These are phyloP conservation scores for Serilophus lunatus DNA, from an alignment of 2,113 vertebrate species.

Conservation along the genomic window DNA sequence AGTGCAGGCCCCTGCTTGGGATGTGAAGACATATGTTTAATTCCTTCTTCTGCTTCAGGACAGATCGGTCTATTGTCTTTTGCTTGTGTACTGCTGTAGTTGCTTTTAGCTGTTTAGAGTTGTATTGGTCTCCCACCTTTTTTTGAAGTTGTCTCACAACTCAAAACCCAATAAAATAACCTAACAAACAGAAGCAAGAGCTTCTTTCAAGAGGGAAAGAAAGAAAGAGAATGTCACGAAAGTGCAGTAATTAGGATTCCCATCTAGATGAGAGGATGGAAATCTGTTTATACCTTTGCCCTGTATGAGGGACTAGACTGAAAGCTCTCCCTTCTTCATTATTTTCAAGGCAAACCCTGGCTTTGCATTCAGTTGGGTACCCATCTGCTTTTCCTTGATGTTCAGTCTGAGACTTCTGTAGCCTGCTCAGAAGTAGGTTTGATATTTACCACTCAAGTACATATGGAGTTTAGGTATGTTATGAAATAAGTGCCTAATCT, in stretches of 20 bases:
- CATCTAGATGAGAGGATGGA: neutral
- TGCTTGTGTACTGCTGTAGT: neutral
- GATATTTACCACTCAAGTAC: neutral
- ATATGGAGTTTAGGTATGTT: neutral
- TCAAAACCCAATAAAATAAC: neutral
- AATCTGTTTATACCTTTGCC: neutral
- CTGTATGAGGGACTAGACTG: neutral
- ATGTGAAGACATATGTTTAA: neutral
- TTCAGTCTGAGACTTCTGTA: neutral
- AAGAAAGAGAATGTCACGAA: neutral
- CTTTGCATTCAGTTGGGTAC: neutral
- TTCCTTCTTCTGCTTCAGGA: neutral
- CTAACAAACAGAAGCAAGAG: neutral
- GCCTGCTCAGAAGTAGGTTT: neutral
- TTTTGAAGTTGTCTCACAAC: neutral
- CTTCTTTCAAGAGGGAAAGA: neutral
- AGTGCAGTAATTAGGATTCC: neutral
- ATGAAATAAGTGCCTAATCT: neutral
- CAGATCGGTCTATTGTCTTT: neutral
- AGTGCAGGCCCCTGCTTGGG: neutral
- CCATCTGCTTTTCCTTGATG: neutral
- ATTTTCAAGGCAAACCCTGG: neutral
- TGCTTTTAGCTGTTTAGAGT: neutral
- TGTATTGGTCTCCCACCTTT: accelerated
- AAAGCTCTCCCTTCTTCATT: neutral